Evolutionary conservation across 2,113 vertebrate genomes (phyloP).

Genomic region (Phaethon lepturus): DNA sequence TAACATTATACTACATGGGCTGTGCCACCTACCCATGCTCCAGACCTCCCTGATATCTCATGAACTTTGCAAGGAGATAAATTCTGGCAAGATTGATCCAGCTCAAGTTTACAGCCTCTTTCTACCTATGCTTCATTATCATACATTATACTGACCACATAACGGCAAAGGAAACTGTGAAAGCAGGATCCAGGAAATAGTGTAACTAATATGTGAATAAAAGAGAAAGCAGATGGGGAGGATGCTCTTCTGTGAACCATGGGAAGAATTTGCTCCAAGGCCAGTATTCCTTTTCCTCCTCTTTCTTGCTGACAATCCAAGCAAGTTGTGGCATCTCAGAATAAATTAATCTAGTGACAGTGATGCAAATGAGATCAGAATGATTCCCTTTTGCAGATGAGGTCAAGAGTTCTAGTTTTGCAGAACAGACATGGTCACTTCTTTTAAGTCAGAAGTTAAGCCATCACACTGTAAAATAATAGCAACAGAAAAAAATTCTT

Average conservation of each 20-base stretch:
- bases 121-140: slow-evolving; percentile 15
- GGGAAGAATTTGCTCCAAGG: slow-evolving; percentile 12
- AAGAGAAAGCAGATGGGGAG: slow-evolving; percentile 53
- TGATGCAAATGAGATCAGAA: not conserved
- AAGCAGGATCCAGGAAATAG: slow-evolving; percentile 42
- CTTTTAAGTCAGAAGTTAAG: not conserved
- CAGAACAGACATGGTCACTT: not conserved
- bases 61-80: not conserved
- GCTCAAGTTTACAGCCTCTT: not conserved
- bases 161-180: slow-evolving; percentile 35
- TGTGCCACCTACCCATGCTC: not conserved
- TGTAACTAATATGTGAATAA: not conserved
- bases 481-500: not conserved
- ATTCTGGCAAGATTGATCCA: not conserved
- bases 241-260: slow-evolving; percentile 27
- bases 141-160: slow-evolving; percentile 4
- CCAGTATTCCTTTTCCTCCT: not conserved
- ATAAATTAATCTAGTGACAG: not conserved
- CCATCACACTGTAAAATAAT: not conserved
- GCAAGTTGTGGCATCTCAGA: not conserved
- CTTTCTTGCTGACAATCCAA: not conserved
- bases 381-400: not conserved
- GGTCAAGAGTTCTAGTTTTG: not conserved
- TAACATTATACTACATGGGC: not conserved
- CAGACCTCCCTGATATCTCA: not conserved